Evolutionary conservation across 1,140 invertebrate genomes (phyloP), one percentile per base, ranked within the genome.

Genomic region (Rhagoletis zephyria): DNA sequence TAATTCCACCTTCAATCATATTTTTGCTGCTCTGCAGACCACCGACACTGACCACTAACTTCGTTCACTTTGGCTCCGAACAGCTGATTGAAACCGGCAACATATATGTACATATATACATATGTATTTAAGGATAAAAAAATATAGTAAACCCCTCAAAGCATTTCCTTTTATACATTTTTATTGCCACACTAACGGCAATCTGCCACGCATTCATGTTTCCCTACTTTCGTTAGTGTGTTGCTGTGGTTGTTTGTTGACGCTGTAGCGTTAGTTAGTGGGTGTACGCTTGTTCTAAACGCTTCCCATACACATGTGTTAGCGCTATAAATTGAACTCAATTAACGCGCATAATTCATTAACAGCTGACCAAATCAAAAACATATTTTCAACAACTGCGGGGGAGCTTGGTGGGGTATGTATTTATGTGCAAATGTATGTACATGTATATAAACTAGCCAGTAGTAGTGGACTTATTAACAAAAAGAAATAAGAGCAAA

Each of bases 331-430:
- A 81, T 81, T 81, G 48, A 56, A 81, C 51, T 81, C 48, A 56
- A 81, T 81, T 81, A 56, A 30, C 74, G 19, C 51, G 51, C 74
- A n/a, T 81, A 81, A 56, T 81, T 81, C 48, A 56, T 81, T 56
- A 2, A 12, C n/a, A 56, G 42, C 30, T 48, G 42, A 70, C 40
- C 30, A 4, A 10, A 48, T 12, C 6, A 67, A 56, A 67, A 42
- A 42, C 61, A 63, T 12, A 60, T 16, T 16, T 63, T 4, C 4
- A 63, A 63, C 10, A 63, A 56, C 5, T 56, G 51, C 51, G 5
- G 2, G 2, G 10, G 3, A 7, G 51, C 51, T 56, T 56, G 51
- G 10, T 1, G 51, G 51, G 5, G 51, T 56, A 56, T 10, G 5
- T 5, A 10, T 56, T 5, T 56, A 7, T 56, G 51, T 56, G 51